Conservation (phyloP, 2,797 vertebrate species). For the Fringilla coelebs region DNA sequence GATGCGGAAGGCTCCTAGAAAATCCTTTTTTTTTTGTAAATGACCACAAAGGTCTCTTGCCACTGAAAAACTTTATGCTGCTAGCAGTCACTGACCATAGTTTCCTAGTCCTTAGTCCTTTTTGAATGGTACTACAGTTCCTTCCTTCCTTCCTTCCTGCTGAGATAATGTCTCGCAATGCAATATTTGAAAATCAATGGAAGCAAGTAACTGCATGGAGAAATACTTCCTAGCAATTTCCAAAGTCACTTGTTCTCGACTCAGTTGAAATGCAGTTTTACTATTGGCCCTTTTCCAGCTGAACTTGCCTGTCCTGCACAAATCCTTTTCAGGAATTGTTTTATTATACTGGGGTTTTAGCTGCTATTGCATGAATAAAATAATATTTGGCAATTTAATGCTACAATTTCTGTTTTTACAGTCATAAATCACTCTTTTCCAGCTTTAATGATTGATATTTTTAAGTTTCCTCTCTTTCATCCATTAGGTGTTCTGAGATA, state of each 20-base stretch:
- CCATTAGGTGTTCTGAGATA: background rate
- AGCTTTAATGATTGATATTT: background rate
- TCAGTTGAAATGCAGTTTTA: background rate
- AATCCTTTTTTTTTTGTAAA: background rate
- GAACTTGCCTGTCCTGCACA: background rate
- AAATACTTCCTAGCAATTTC: constrained; percentile 7
- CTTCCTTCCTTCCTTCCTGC: constrained; percentile 45
- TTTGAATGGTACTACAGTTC: background rate
- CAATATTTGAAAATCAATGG: background rate
- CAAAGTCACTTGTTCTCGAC: background rate
- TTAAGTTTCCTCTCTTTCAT: background rate
- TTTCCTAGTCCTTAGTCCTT: background rate
- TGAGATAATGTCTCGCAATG: background rate
- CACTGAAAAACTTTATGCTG: background rate
- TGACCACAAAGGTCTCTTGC: background rate
- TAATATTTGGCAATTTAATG: background rate
- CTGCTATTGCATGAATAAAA: background rate
- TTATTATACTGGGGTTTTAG: background rate
- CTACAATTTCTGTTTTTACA: background rate
- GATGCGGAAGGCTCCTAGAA: constrained; percentile 11
- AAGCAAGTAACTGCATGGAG: background rate
- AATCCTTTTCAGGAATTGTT: background rate
- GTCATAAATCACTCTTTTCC: background rate
- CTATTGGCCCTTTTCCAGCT: background rate
- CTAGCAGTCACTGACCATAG: background rate